phyloP scores from a whole-genome alignment of 2,113 vertebrate genomes.

The Dicaeum eximium region DNA sequence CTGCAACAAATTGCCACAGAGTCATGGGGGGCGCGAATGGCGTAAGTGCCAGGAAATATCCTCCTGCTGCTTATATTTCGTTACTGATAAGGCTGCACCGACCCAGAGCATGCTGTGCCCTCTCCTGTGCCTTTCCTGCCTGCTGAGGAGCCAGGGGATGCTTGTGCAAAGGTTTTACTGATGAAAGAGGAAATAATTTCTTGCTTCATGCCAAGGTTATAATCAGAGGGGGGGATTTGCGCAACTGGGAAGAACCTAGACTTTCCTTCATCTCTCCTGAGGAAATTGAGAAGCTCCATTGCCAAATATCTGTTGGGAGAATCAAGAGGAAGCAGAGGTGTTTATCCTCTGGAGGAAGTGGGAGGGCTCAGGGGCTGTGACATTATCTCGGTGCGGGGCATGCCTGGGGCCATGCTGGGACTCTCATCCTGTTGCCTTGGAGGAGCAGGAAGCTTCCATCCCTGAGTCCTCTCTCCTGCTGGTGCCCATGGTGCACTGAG shows the following conservation, averaged over 20 bases:
- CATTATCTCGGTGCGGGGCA: not conserved
- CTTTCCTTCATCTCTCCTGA: conserved; percentile 33
- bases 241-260: conserved; percentile 49
- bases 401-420: not conserved
- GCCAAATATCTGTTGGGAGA: conserved; percentile 58
- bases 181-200: not conserved
- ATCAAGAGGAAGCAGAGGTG: conserved; percentile 60
- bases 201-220: conserved; percentile 9
- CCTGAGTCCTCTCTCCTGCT: not conserved
- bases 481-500: not conserved
- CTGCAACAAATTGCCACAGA: accelerated
- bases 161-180: conserved; percentile 10
- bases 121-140: not conserved
- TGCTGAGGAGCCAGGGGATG: not conserved
- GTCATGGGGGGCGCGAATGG: not conserved
- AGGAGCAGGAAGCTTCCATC: conserved; percentile 19
- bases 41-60: not conserved
- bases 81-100: not conserved
- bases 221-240: not conserved
- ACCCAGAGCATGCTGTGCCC: not conserved
- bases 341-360: conserved; percentile 50
- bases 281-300: conserved; percentile 16
- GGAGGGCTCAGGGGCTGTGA: conserved; percentile 13
- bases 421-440: conserved; percentile 57
- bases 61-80: not conserved